A percentile compares a stretch with the other conserved stretches of the same genome.
These are phyloP conservation scores for Dryocosmus kuriphilus DNA, from an alignment of 2,888 invertebrate species.

Conservation along the genomic window DNA sequence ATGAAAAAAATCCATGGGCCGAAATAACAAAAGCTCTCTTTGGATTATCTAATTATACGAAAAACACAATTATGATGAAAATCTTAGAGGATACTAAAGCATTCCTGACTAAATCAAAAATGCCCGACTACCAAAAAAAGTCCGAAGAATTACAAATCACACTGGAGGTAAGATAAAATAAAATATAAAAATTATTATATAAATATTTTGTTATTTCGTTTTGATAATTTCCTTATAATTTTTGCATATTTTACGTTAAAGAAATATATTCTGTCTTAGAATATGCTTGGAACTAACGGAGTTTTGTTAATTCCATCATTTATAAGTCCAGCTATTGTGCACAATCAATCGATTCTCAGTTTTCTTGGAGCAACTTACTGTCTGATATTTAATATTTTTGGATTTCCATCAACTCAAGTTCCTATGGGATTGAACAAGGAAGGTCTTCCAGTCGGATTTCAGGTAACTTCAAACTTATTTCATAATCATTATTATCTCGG, in stretches of 20 bases:
- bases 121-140: neutral
- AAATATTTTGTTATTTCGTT: too few relatives aligned
- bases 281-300: slow-evolving; percentile 82
- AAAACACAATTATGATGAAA: slow-evolving; percentile 72
- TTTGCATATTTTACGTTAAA: neutral
- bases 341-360: slow-evolving; percentile 80
- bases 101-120: slow-evolving; percentile 73
- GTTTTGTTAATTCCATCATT: slow-evolving; percentile 80
- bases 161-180: neutral
- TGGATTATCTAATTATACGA: slow-evolving; percentile 76
- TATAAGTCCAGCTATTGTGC: slow-evolving; percentile 77
- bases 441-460: slow-evolving; percentile 88
- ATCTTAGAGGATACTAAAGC: slow-evolving; percentile 73
- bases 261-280: slow-evolving; percentile 70
- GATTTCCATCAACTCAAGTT: slow-evolving; percentile 87
- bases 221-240: neutral
- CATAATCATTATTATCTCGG: too few relatives aligned
- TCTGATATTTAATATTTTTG: slow-evolving; percentile 85
- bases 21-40: slow-evolving; percentile 73
- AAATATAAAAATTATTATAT: too few relatives aligned
- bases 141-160: neutral
- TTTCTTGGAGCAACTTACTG: slow-evolving; percentile 82
- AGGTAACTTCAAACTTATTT: slow-evolving; percentile 78
- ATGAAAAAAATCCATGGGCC: slow-evolving; percentile 61
- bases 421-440: slow-evolving; percentile 83